Conservation (phyloP, 2,888 invertebrate genomes). For the Laothoe populi region DNA sequence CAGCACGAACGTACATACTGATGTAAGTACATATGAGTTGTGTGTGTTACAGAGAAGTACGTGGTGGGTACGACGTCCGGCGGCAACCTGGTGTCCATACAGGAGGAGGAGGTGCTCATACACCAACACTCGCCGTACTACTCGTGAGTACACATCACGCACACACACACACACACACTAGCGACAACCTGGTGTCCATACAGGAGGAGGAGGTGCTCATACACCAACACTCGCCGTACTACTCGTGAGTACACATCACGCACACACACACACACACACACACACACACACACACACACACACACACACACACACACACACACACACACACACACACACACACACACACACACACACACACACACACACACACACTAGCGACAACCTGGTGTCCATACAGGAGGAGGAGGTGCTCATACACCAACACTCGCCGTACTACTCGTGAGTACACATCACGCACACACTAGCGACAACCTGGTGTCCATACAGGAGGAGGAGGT, state of each 20-base stretch:
- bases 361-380: no score
- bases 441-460: constrained; percentile 53
- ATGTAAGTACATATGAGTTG: not conserved
- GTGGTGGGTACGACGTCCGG: constrained; percentile 76
- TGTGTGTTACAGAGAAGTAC: constrained; percentile 73
- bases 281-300: no score
- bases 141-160: constrained; percentile 64
- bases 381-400: constrained; percentile 76
- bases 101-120: constrained; percentile 75
- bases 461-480: constrained; percentile 74
- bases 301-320: no score
- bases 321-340: no score
- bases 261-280: no score
- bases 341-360: no score
- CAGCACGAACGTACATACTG: not conserved
- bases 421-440: constrained; percentile 74
- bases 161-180: no score
- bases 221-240: constrained; percentile 74
- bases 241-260: constrained; percentile 62
- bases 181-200: constrained; percentile 75
- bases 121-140: constrained; percentile 76
- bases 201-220: constrained; percentile 77
- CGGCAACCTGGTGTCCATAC: constrained; percentile 77
- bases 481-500: constrained; percentile 79
- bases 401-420: constrained; percentile 76